Percentiles rank a stretch among this genome's conserved stretches.
These are phyloP conservation scores for Lasioglossum pauxillum DNA, from an alignment of 2,888 invertebrate species.

Conservation along the genomic window DNA sequence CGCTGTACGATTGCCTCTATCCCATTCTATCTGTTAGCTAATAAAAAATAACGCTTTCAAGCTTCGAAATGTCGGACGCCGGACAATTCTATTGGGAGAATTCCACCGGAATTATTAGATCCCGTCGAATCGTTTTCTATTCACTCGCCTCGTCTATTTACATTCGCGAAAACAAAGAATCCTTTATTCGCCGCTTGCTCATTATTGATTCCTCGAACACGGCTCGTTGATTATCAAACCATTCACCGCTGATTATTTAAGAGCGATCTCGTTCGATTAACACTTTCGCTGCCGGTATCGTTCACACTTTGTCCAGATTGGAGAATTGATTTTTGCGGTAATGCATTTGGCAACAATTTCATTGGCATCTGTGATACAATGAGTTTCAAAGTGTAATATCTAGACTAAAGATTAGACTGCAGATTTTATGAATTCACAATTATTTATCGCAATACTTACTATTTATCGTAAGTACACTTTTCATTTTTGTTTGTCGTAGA, in stretches of 20 bases:
- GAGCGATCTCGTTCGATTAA: neutral
- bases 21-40: constrained; percentile 15
- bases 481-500: too few species aligned
- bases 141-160: neutral
- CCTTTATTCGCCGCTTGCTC: neutral
- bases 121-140: neutral
- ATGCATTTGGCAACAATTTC: neutral
- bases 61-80: constrained; percentile 15
- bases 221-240: neutral
- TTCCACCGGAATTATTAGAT: constrained; percentile 5
- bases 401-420: too few species aligned
- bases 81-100: neutral
- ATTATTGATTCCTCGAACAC: neutral
- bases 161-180: neutral
- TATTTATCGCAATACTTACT: too few species aligned
- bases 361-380: neutral
- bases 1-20: constrained; percentile 7
- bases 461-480: too few species aligned
- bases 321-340: neutral
- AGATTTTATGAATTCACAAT: too few species aligned
- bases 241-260: neutral
- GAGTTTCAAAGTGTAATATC: neutral
- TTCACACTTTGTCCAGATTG: neutral
- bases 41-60: constrained; percentile 23
- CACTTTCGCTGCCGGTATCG: neutral